Base-by-base conservation (phyloP, 2,113 vertebrate species). In the Uropsilus gracilis region DNA sequence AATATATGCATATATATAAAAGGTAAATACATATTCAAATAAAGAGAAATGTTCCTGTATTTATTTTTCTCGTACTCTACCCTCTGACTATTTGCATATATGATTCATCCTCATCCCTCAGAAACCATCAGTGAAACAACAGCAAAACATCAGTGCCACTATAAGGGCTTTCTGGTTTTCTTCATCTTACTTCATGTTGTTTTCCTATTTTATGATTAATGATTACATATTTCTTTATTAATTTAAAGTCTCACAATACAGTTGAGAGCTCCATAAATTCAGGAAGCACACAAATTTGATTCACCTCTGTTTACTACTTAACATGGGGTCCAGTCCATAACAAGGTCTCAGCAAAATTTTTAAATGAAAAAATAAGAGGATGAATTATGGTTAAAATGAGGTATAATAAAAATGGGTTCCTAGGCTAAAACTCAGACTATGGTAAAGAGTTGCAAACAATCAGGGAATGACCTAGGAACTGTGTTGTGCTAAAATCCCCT, bases 291-390 rank as follows among this genome's bases (percentile, higher is more conserved):
- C 73, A 76, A 24, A 97, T 78, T 76, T 86, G 11, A 89, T 78
- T 95, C 32, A 91, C 8, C 44, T 76, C 28, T 88, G 16, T 80
- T 95, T 78, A 84, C 39, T 16, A 73, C 22, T 85, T 90, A 78
- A 48, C 42, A 68, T 30, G 69, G 32, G 32, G 20, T 44, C 48
- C 44, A 91, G 42, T 0, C 48, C 34, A 61, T 86, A 78, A 7
- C 11, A 90, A 90, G 4, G 8, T 32, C 22, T 94, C 66, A 93
- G 37, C 72, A 68, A 93, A 76, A 72, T 77, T 13, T 82, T 75
- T 85, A 92, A 88, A 78, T 72, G 9, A 94, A n/a, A 89, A 26
- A 44, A 88, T 83, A 77, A 55, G n/a, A 90, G 17, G 89, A 80
- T 88, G 18, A 92, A 78, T 53, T 17, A 53, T 71, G 32, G 73